A percentile compares a stretch with the other conserved stretches of the same genome.
These are phyloP conservation scores for Siniperca chuatsi DNA, from an alignment of 2,113 vertebrate genomes.

Conservation along the genomic window DNA sequence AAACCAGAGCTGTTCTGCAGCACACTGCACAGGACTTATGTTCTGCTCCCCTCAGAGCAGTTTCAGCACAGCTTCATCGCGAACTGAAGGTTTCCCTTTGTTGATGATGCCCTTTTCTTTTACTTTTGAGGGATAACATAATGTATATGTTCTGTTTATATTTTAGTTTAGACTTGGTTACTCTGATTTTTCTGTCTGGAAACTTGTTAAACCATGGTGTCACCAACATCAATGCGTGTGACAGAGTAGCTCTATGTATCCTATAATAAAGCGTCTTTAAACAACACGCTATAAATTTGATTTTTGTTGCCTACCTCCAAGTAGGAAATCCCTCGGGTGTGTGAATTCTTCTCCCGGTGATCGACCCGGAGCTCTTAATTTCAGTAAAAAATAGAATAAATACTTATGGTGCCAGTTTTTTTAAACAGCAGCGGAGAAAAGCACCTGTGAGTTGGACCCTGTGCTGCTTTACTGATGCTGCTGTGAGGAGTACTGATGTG, in stretches of 20 bases:
- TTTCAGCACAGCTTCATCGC: neutral
- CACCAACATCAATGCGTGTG: neutral
- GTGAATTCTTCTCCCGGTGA: neutral
- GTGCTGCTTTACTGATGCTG: slow-evolving; percentile 49
- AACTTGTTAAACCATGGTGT: neutral
- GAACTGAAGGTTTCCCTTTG: neutral
- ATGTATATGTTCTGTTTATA: neutral
- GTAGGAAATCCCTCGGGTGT: slow-evolving; percentile 12
- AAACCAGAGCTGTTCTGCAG: neutral
- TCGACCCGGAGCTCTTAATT: neutral
- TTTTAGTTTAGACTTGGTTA: neutral
- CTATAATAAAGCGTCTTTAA: neutral
- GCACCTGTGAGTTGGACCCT: slow-evolving; percentile 49
- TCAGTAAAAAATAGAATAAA: neutral
- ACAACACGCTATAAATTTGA: neutral
- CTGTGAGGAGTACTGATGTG: neutral
- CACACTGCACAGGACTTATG: neutral
- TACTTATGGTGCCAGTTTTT: neutral
- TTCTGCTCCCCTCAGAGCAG: neutral
- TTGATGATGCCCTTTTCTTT: neutral
- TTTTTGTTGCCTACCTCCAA: slow-evolving; percentile 51
- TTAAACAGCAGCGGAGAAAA: neutral
- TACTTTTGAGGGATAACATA: neutral
- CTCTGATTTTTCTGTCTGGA: neutral
- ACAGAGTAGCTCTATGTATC: neutral